These are phyloP conservation scores for Tragelaphus buxtoni DNA, from an alignment of 2,113 vertebrate genomes.

Conservation along the genomic window DNA sequence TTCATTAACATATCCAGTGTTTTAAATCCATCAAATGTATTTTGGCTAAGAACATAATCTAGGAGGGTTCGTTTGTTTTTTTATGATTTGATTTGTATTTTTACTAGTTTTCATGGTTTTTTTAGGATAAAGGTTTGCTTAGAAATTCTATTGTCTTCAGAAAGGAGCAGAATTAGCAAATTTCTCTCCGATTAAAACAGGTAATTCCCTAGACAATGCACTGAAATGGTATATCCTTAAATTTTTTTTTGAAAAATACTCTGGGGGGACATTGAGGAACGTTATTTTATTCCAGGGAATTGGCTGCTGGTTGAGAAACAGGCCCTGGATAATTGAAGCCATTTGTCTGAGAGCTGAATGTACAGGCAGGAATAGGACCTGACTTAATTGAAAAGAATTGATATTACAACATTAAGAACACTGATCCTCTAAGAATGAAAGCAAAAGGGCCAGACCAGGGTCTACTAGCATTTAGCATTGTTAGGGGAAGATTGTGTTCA, in stretches of 20 bases:
- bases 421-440: constrained; percentile 35
- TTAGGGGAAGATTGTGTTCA: constrained; percentile 4
- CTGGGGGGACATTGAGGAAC: constrained; percentile 16
- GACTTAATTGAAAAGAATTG: constrained; percentile 62
- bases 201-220: neutral
- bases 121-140: neutral
- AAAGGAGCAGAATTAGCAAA: neutral
- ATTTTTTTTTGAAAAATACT: neutral
- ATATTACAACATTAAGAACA: constrained; percentile 28
- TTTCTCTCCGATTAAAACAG: neutral
- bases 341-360: constrained; percentile 42
- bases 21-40: neutral
- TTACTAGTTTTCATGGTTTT: neutral
- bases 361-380: constrained; percentile 34
- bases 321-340: constrained; percentile 52
- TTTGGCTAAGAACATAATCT: neutral
- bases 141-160: neutral
- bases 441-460: neutral
- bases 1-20: neutral
- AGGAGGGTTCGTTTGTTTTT: neutral
- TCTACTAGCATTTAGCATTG: neutral
- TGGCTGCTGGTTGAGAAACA: constrained; percentile 63
- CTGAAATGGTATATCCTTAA: constrained; percentile 23
- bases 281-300: constrained; percentile 27
- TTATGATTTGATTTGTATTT: neutral